phyloP scores from a whole-genome alignment of 2,888 invertebrate genomes.

The Cryptophagus acutangulus region DNA sequence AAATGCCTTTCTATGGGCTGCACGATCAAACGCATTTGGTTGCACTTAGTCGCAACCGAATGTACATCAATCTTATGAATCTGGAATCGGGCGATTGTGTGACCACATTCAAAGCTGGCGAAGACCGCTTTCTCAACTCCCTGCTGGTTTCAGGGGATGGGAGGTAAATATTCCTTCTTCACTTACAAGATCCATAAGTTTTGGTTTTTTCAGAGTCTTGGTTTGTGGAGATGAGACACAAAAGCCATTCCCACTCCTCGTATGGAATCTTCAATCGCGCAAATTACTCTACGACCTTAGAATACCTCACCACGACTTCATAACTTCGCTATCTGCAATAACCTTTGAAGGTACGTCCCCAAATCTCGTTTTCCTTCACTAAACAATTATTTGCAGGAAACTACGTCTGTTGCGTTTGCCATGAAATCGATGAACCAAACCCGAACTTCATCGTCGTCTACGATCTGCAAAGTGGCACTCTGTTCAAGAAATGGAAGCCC shows the following conservation, averaged over 20 bases:
- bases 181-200: conserved; percentile 1
- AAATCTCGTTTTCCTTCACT: conserved; percentile 1
- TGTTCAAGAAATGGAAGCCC: conserved; percentile 91
- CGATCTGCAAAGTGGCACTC: conserved; percentile 82
- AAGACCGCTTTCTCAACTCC: conserved; percentile 85
- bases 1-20: conserved; percentile 85
- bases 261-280: conserved; percentile 81
- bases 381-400: conserved; percentile 50
- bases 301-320: conserved; percentile 84
- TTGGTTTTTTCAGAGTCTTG: conserved; percentile 57
- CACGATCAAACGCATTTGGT: conserved; percentile 77
- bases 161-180: conserved; percentile 55
- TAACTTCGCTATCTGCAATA: conserved; percentile 77
- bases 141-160: conserved; percentile 84
- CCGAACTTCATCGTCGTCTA: conserved; percentile 89
- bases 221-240: conserved; percentile 91
- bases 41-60: conserved; percentile 77
- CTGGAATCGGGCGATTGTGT: conserved; percentile 75
- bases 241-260: conserved; percentile 83
- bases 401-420: conserved; percentile 65
- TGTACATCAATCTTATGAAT: conserved; percentile 87
- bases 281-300: conserved; percentile 82
- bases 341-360: conserved; percentile 65
- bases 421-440: conserved; percentile 69
- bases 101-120: conserved; percentile 85